Conservation (phyloP, 1,140 invertebrate genomes). For the Zaprionus kolodkinae region DNA sequence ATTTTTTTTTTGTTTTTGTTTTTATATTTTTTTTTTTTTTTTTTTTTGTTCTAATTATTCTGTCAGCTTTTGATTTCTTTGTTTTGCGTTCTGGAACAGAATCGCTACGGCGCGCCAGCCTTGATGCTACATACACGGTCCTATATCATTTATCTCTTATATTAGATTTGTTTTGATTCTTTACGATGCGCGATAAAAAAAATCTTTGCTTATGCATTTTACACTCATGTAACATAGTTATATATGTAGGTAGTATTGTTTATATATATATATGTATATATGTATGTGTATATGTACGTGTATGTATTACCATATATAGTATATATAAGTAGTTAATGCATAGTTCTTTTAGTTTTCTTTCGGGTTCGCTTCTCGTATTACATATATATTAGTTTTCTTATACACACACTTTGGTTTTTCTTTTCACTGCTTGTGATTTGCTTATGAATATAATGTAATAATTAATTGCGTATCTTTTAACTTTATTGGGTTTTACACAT, state of each 20-base stretch:
- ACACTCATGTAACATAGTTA: conserved; percentile 49
- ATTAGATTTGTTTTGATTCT: conserved; percentile 50
- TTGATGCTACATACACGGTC: not conserved
- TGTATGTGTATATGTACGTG: conserved; percentile 8
- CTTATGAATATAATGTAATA: conserved; percentile 13
- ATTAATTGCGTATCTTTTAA: conserved; percentile 10
- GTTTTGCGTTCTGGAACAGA: conserved; percentile 36
- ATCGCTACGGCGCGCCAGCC: conserved; percentile 16
- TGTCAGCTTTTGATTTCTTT: conserved; percentile 51
- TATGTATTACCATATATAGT: conserved; percentile 18
- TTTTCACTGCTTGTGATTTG: conserved; percentile 40
- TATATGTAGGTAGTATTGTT: conserved; percentile 45
- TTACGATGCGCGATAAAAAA: conserved; percentile 48
- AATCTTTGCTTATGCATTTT: conserved; percentile 46
- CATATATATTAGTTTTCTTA: conserved; percentile 37
- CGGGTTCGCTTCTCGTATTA: conserved; percentile 10
- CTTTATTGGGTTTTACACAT: conserved; percentile 41
- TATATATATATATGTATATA: conserved; percentile 29
- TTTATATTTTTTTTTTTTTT: conserved; percentile 21
- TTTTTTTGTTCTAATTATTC: conserved; percentile 28
- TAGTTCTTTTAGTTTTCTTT: conserved; percentile 32
- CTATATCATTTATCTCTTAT: conserved; percentile 41
- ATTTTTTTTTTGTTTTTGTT: conserved; percentile 27
- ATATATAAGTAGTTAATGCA: conserved; percentile 27
- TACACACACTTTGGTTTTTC: conserved; percentile 51